A percentile compares a stretch with the other conserved stretches of the same genome.
Conservation (phyloP, 2,113 vertebrate species). For the Piprites chloris region DNA sequence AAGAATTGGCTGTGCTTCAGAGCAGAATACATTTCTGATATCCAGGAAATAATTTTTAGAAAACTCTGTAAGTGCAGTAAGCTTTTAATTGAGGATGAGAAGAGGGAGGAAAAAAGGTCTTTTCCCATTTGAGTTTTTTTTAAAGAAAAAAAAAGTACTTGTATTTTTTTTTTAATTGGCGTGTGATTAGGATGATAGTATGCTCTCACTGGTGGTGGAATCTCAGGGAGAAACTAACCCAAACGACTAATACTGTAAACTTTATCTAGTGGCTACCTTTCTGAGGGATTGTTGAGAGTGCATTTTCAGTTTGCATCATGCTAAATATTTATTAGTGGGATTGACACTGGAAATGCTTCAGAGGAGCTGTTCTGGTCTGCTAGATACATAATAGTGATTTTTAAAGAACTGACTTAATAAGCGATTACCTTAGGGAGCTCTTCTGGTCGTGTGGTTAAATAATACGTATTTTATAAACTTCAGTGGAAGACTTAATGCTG, state of each 20-base stretch:
- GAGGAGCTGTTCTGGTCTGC: conserved; percentile 46
- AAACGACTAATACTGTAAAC: not conserved
- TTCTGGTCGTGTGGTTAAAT: conserved; percentile 24
- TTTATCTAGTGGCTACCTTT: conserved; percentile 16
- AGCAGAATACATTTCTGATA: not conserved
- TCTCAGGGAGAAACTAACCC: not conserved
- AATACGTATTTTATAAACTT: conserved; percentile 43
- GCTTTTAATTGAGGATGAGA: not conserved
- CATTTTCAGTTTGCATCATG: not conserved
- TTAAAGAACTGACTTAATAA: conserved; percentile 56
- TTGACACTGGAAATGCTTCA: conserved; percentile 47
- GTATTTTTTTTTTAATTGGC: not conserved
- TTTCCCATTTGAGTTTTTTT: not conserved
- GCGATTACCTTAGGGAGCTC: not conserved
- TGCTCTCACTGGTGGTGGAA: conserved; percentile 7
- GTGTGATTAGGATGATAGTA: not conserved
- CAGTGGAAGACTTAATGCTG: not conserved
- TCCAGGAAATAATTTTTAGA: not conserved
- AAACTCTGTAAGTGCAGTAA: not conserved
- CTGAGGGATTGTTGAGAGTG: not conserved
- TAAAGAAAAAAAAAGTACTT: not conserved
- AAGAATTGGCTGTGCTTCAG: not conserved
- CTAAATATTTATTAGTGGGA: conserved; percentile 54
- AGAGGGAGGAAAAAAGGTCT: no score
- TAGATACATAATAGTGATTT: conserved; percentile 50